Base-by-base conservation (phyloP, 35 echinoderm and acorn worm species). In the Apostichopus californicus region DNA sequence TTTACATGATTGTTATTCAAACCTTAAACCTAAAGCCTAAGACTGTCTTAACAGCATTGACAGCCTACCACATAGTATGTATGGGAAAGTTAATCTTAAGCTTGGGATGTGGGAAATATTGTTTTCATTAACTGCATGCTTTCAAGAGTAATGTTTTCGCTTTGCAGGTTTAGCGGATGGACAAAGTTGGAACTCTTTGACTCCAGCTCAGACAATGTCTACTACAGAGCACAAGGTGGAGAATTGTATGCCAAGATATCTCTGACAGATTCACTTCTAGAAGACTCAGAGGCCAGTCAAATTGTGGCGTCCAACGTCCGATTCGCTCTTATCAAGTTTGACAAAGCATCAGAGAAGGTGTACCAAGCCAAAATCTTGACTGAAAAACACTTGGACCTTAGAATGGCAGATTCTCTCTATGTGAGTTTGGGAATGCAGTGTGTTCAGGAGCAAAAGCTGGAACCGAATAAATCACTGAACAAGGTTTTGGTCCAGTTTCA, bases 231-330 rank as follows among this genome's bases (percentile, higher is more conserved):
- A 17, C 86, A 82, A 77, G 68, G 14, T 15, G 92, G 87, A n/a
- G 73, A 95, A 56, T 86, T 95, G 10, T 96, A 77, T 80, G 92
- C 91, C 6, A 90, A 80, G 56, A 96, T 96, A 21, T 56, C 46
- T 54, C 56, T 96, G 55, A 63, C 25, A 55, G 56, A 96, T 54
- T 79, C 92, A 4, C 89, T 96, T 1, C 77, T 78, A 17, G 88
- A 93, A 57, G 92, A 93, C 56, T 96, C 92, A 20, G 92, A 93
- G 73, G 79, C 95, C 13, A 90, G 92, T 46, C 78, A 82, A 57
- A 90, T 96, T 28, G 78, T 96, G 55, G 75, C 87, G 9, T 34
- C 79, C 57, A 68, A 55, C 46, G 95, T 96, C 23, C 57, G 87
- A 14, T 58, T 78, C 77, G 78, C 88, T 18, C 88, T 96, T 15